Conservation (phyloP, 2,797 vertebrate genomes). For the Notolabrus celidotus region DNA sequence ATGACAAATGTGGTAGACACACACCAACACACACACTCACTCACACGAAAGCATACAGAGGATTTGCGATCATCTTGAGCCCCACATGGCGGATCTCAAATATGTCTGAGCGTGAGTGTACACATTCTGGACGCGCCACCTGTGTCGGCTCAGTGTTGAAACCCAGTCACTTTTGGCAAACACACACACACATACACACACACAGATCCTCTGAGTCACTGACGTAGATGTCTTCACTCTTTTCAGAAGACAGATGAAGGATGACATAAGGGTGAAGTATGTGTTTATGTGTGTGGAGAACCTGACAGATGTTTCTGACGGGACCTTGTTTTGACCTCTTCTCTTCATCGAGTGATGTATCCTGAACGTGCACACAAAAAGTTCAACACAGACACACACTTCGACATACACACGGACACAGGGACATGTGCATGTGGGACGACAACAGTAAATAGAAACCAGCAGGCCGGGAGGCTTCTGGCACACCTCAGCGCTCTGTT, state of each 20-base stretch:
- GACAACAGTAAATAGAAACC: constrained; percentile 64
- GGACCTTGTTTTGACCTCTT: constrained; percentile 38
- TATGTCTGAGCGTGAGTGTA: constrained; percentile 47
- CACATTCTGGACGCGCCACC: constrained; percentile 73
- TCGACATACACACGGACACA: constrained; percentile 13
- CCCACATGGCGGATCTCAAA: constrained; percentile 65
- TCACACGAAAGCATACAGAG: constrained; percentile 39
- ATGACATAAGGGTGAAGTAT: constrained; percentile 37
- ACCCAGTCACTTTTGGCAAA: constrained; percentile 24
- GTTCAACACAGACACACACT: constrained; percentile 6
- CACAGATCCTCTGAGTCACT: constrained; percentile 57
- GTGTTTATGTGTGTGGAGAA: constrained; percentile 45
- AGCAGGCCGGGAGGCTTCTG: constrained; percentile 47
- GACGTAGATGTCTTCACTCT: constrained; percentile 42
- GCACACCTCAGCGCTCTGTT: constrained; percentile 66
- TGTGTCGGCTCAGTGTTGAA: constrained; percentile 65
- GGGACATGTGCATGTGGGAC: constrained; percentile 2
- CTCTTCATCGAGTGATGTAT: constrained; percentile 13
- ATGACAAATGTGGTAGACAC: constrained; percentile 26
- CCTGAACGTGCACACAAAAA: constrained; percentile 26
- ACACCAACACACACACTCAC: not conserved
- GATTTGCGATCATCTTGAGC: constrained; percentile 60
- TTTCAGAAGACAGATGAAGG: constrained; percentile 35
- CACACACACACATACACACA: constrained; percentile 24
- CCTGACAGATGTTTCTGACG: constrained; percentile 49